Evolutionary conservation across 2,888 invertebrate species (phyloP), one percentile per base, ranked within the genome.

Genomic region (Morpho achilles): DNA sequence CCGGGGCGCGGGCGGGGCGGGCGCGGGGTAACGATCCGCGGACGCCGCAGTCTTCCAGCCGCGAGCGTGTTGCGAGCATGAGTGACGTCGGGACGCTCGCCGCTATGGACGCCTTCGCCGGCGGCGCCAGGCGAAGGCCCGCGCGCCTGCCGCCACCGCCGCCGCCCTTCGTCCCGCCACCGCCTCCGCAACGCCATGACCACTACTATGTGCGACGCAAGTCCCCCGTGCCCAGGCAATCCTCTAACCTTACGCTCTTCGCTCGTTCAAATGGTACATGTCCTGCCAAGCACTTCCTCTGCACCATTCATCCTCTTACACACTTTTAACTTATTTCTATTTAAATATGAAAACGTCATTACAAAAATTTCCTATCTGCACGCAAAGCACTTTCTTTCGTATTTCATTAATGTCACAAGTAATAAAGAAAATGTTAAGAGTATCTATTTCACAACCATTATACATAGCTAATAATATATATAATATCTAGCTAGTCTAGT

Each of bases 61-160:
- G 84, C 83, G 77, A 91, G 91, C 84, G 84, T 79, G 82, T 76
- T 77, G 87, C 78, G 82, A 88, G 83, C 84, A 90, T 90, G 90
- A 82, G 88, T 86, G 88, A 88, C 86, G 90, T 89, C 76, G 90
- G 87, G 81, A 89, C 89, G 86, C 89, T 89, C 82, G 89, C 87
- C 79, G 89, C 87, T 70, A 90, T 87, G 88, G 89, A 87, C 84
- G 89, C 86, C 79, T 90, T 86, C 83, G 89, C 86, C 79, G 88
- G 87, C 86, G 90, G 88, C 82, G 87, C 87, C 73, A 76, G 90
- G 82, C 87, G 88, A 61, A 77, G 87, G 79, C 82, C 85, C 74
- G 76, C 86, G 68, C 85, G 87, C 72, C 80, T 88, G 73, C 88
- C 88, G 72, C 89, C 88, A 72, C 89, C 88, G 71, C 88, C 88